Conservation (phyloP, 2,113 vertebrate species). For the Athene cunicularia region DNA sequence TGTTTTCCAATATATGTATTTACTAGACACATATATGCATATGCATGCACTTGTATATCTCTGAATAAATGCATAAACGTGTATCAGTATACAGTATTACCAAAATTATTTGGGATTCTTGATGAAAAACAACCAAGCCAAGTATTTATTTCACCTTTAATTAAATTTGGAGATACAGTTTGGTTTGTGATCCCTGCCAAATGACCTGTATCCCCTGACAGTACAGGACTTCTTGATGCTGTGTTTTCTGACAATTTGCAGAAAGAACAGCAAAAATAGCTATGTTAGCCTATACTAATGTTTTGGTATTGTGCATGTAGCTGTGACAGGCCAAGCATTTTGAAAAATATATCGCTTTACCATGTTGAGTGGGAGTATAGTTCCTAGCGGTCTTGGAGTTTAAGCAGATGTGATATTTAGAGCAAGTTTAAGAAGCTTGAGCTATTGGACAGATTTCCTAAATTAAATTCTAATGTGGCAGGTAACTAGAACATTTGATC, state of each 20-base stretch:
- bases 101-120: not conserved
- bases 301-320: not conserved
- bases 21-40: not conserved
- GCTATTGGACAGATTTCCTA: not conserved
- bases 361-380: not conserved
- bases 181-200: not conserved
- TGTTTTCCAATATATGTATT: not conserved
- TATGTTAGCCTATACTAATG: not conserved
- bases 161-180: not conserved
- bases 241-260: not conserved
- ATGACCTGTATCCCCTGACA: not conserved
- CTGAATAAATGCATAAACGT: not conserved
- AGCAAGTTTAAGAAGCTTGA: not conserved
- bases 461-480: not conserved
- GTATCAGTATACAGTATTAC: not conserved
- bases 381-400: not conserved
- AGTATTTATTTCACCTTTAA: not conserved
- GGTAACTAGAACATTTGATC: not conserved
- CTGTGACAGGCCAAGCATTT: not conserved
- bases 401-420: not conserved
- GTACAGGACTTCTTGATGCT: not conserved
- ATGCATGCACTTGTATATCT: not conserved
- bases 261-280: not conserved
- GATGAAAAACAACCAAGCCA: not conserved
- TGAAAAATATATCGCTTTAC: not conserved